phyloP scores from a whole-genome alignment of 2,113 vertebrate genomes.

The Phylloscopus trochiloides region DNA sequence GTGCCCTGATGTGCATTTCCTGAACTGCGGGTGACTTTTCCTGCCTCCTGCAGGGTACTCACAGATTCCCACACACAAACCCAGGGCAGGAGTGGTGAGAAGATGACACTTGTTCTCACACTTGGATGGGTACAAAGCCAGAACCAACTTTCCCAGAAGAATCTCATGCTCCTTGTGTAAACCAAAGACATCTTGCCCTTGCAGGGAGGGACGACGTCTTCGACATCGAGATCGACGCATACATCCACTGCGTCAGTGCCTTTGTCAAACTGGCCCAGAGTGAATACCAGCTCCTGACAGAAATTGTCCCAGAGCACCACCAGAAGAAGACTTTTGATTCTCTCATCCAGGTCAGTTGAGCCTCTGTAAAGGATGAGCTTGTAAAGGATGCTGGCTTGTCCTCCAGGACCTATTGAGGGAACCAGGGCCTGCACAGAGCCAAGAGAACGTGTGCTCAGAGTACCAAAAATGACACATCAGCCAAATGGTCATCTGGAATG shows the following conservation, averaged over 20 bases:
- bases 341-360: conserved; percentile 87
- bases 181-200: background rate
- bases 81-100: background rate
- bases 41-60: background rate
- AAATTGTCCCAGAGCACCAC: conserved; percentile 95
- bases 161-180: background rate
- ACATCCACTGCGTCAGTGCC: conserved; percentile 95
- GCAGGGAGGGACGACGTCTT: conserved; percentile 93
- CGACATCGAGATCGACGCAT: conserved; percentile 93
- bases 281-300: conserved; percentile 86
- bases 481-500: background rate
- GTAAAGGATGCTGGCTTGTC: background rate
- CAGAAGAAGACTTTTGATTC: conserved; percentile 99
- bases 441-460: background rate
- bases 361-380: background rate
- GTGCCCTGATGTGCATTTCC: background rate
- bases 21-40: background rate
- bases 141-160: background rate
- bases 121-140: background rate
- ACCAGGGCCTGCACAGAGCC: rapidly evolving
- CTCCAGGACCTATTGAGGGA: background rate
- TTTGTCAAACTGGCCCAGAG: conserved; percentile 97
- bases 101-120: background rate
- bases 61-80: background rate
- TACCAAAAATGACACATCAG: background rate